Evolutionary conservation across 2,113 vertebrate species (phyloP).

Genomic region (Phrynocephalus versicolor): DNA sequence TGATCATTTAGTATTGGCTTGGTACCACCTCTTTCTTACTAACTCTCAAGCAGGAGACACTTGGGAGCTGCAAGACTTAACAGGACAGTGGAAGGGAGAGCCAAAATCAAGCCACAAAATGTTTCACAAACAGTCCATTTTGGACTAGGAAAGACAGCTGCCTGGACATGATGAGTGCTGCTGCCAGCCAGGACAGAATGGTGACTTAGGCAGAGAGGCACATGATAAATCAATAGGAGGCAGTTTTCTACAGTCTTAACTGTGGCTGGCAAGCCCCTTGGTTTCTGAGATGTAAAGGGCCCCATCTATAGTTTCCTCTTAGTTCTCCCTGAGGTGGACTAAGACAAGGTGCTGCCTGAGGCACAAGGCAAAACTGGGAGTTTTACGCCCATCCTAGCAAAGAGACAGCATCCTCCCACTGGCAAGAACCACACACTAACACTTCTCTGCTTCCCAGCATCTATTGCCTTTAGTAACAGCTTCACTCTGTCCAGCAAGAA

Average conservation of each 20-base stretch:
- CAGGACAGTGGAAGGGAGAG: neutral
- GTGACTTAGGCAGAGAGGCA: neutral
- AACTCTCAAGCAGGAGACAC: neutral
- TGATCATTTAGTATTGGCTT: no score
- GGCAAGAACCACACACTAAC: neutral
- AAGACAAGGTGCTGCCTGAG: neutral
- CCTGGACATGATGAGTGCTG: neutral
- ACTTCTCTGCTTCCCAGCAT: neutral
- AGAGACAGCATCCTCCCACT: neutral
- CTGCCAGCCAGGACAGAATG: neutral
- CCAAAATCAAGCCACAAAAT: neutral
- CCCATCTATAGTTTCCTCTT: neutral
- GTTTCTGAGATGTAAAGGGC: neutral
- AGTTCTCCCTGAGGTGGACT: neutral
- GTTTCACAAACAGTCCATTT: no score
- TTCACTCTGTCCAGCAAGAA: neutral
- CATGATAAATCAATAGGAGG: neutral
- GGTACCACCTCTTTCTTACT: neutral
- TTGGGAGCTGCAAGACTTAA: neutral
- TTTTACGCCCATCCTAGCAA: neutral
- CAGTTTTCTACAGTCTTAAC: neutral
- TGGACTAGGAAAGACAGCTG: neutral
- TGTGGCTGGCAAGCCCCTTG: neutral
- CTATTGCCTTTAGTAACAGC: neutral
- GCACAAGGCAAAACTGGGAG: neutral